phyloP scores from a whole-genome alignment of 1,140 invertebrate genomes.

The Micrasema longulum region DNA sequence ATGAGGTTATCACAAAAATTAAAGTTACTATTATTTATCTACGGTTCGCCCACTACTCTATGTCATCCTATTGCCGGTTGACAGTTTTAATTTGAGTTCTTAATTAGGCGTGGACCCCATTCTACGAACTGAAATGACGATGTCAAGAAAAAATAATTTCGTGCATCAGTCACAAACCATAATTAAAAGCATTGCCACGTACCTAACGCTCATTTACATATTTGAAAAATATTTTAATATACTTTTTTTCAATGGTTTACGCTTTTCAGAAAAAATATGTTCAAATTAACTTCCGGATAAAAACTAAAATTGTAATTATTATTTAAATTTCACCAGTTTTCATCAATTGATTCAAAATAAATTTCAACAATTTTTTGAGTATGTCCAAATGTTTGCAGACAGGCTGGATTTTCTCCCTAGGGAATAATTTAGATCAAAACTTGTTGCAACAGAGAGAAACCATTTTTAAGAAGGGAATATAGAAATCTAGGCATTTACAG shows the following conservation, averaged over 20 bases:
- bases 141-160: background rate
- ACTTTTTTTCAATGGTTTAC: background rate
- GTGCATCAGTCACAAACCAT: background rate
- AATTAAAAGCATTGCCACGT: background rate
- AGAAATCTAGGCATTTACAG: no score
- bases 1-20: no score
- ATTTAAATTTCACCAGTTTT: no score
- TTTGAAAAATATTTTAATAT: background rate
- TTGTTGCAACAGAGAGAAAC: no score
- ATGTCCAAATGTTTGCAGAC: no score
- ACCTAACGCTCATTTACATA: background rate
- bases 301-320: no score
- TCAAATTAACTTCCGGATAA: no score
- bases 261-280: background rate
- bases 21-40: conserved; percentile 41
- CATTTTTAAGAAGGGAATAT: no score
- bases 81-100: conserved; percentile 14
- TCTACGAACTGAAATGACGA: background rate
- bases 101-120: conserved; percentile 4
- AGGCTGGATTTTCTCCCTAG: no score
- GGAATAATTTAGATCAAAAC: no score
- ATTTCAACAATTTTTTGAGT: no score
- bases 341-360: no score
- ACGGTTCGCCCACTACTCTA: conserved; percentile 8
- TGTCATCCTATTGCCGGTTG: conserved; percentile 6